A percentile compares a stretch with the other conserved stretches of the same genome.
Evolutionary conservation across 2,888 invertebrate genomes (phyloP).

Genomic region (Sphaerophoria taeniata): DNA sequence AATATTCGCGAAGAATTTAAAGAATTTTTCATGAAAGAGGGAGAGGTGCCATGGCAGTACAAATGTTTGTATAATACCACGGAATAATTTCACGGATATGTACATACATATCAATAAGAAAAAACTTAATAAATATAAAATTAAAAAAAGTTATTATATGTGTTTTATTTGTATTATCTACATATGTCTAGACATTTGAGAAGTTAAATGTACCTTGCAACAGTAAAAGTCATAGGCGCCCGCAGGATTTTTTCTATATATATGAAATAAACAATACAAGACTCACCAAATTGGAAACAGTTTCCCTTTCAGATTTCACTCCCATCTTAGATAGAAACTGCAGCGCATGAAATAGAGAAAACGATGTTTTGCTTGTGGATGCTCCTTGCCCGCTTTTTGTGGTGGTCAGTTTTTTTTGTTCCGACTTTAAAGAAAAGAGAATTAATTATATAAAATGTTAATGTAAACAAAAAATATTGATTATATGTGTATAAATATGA

Average conservation of each 20-base stretch:
- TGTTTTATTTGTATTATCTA: not conserved
- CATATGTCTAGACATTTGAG: not conserved
- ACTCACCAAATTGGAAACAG: not conserved
- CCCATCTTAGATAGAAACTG: too few species aligned
- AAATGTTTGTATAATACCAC: not conserved
- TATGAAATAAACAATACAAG: not conserved
- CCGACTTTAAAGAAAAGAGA: not conserved
- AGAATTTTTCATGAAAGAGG: not conserved
- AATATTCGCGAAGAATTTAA: not conserved
- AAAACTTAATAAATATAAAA: too few species aligned
- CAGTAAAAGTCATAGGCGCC: not conserved
- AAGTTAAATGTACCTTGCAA: not conserved
- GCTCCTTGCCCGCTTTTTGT: not conserved
- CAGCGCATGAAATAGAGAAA: too few species aligned
- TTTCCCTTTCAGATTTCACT: not conserved
- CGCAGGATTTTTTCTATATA: not conserved
- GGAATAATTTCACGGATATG: not conserved
- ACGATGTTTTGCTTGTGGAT: not conserved
- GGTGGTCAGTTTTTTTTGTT: not conserved
- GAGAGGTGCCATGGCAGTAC: slow-evolving; percentile 1
- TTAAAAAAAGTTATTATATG: too few species aligned
- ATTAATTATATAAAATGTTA: not conserved
- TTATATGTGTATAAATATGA: too few species aligned
- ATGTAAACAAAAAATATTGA: too few species aligned
- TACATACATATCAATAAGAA: not conserved